Evolutionary conservation across 2,888 invertebrate species (phyloP).

Genomic region (Caenorhabditis imperialis): DNA sequence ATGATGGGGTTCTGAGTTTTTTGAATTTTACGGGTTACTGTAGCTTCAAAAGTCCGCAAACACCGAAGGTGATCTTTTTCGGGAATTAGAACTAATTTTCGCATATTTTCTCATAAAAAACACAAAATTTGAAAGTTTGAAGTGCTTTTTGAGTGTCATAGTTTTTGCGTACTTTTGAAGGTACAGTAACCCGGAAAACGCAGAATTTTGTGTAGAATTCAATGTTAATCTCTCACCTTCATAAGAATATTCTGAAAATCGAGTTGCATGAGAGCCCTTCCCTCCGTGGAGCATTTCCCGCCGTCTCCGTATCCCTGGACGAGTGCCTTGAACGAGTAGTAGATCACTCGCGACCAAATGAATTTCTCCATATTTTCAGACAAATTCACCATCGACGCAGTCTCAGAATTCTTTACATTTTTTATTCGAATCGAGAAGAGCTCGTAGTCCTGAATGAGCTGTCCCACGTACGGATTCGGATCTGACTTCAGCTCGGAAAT

Average conservation of each 20-base stretch:
- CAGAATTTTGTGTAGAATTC: neutral
- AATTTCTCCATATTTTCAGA: slow-evolving; percentile 73
- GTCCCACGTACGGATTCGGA: slow-evolving; percentile 88
- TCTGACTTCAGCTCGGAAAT: slow-evolving; percentile 89
- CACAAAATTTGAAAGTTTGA: neutral
- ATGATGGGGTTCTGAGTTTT: no score
- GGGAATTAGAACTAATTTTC: no score
- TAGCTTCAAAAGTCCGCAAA: no score
- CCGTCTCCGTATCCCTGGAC: slow-evolving; percentile 91
- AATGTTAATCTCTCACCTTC: slow-evolving; percentile 80
- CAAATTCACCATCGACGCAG: slow-evolving; percentile 36
- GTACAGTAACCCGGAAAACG: no score
- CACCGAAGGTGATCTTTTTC: neutral
- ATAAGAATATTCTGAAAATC: slow-evolving; percentile 95
- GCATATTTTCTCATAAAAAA: neutral
- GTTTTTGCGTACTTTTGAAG: no score
- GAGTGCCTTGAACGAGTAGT: slow-evolving; percentile 88
- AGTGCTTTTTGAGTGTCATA: neutral
- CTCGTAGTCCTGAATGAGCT: slow-evolving; percentile 76
- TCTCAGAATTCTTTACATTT: slow-evolving; percentile 33
- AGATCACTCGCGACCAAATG: slow-evolving; percentile 90
- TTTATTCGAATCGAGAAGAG: slow-evolving; percentile 60
- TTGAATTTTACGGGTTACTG: neutral
- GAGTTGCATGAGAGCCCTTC: slow-evolving; percentile 95
- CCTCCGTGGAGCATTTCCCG: slow-evolving; percentile 93